These are phyloP conservation scores for Cephus pygmeus DNA, from an alignment of 2,888 invertebrate species.

Conservation along the genomic window DNA sequence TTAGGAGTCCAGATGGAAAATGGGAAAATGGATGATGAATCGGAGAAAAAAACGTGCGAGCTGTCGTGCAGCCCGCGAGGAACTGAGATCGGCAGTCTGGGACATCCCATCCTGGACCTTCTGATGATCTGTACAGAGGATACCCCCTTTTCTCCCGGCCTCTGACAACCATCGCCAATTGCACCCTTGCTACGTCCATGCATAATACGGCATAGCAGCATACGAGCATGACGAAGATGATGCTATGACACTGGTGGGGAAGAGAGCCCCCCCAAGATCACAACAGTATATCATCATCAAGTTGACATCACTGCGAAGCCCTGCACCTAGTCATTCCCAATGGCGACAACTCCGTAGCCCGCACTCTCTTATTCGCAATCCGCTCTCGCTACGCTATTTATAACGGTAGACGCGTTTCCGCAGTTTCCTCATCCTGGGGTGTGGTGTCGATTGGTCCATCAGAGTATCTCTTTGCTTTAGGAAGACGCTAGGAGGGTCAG, in stretches of 20 bases:
- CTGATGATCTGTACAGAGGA: conserved; percentile 22
- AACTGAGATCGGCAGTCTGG: conserved; percentile 41
- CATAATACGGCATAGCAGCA: neutral
- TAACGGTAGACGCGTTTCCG: conserved; percentile 23
- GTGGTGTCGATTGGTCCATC: neutral
- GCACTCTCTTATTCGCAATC: conserved; percentile 14
- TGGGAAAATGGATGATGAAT: neutral
- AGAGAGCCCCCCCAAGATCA: conserved; percentile 49
- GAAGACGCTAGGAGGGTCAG: neutral
- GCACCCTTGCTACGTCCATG: conserved; percentile 4
- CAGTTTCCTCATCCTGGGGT: conserved; percentile 10
- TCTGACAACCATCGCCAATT: neutral
- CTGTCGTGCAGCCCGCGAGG: conserved; percentile 52
- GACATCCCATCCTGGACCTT: conserved; percentile 34
- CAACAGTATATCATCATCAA: conserved; percentile 64
- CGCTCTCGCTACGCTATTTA: conserved; percentile 17
- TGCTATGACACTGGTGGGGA: conserved; percentile 33
- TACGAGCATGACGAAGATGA: conserved; percentile 13
- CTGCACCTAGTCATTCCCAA: conserved; percentile 29
- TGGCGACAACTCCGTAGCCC: conserved; percentile 6
- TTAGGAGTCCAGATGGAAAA: neutral
- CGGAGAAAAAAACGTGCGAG: conserved; percentile 37
- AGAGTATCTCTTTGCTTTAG: neutral
- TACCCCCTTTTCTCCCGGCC: conserved; percentile 5
- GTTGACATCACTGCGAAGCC: conserved; percentile 54